Evolutionary conservation across 1,140 invertebrate genomes (phyloP).

Genomic region (Achatina immaculata): DNA sequence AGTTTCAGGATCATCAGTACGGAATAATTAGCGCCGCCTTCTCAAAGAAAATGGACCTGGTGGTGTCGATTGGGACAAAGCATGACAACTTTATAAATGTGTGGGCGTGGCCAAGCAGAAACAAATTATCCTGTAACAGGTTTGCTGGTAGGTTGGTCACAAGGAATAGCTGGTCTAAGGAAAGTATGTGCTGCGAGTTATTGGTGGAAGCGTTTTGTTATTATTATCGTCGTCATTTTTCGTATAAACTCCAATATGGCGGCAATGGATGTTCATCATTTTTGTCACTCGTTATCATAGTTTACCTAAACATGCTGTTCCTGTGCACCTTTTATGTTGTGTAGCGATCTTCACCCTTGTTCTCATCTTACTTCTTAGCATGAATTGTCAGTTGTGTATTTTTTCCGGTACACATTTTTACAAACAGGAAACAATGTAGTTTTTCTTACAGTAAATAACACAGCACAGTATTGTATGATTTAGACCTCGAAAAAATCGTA

Average conservation of each 20-base stretch:
- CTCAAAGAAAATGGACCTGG: conserved; percentile 18
- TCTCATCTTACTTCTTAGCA: no score
- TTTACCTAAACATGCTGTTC: no score
- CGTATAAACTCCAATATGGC: conserved; percentile 1
- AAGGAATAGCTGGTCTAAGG: neutral
- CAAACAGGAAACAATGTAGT: no score
- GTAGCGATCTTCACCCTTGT: no score
- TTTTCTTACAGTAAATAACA: no score
- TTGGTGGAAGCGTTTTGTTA: neutral
- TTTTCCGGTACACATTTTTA: no score
- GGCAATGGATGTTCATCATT: neutral
- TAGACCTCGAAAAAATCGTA: no score
- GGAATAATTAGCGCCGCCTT: conserved; percentile 25
- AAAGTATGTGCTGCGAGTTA: neutral
- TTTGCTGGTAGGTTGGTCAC: conserved; percentile 24
- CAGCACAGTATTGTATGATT: no score
- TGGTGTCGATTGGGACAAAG: conserved; percentile 9
- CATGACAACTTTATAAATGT: conserved; percentile 21
- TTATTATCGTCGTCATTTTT: neutral
- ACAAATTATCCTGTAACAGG: conserved; percentile 7
- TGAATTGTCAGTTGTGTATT: no score
- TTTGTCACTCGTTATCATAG: neutral
- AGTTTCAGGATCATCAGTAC: conserved; percentile 17
- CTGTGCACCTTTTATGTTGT: no score
- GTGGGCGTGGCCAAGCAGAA: conserved; percentile 20